Percentiles rank a stretch among this genome's conserved stretches.
These are phyloP conservation scores for Mesorhabditis spiculigera DNA, from an alignment of 2,888 invertebrate genomes.

Conservation along the genomic window DNA sequence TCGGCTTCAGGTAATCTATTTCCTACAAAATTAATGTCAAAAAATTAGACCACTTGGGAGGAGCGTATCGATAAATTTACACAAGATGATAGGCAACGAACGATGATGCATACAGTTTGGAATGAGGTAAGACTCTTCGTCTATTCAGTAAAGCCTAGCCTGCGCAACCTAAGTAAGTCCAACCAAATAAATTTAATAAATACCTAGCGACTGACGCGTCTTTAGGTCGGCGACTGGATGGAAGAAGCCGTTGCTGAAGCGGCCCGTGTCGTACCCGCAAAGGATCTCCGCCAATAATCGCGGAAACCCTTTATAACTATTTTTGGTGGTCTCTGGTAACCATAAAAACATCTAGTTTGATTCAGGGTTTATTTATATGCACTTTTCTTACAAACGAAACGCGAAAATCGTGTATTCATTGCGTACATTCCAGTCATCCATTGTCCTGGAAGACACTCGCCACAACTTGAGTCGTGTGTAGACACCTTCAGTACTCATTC, in stretches of 20 bases:
- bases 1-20: background rate
- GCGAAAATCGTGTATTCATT: no score
- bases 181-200: background rate
- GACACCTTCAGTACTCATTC: no score
- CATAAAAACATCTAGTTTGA: no score
- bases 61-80: background rate
- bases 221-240: background rate
- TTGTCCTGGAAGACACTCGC: no score
- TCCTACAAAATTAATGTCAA: background rate
- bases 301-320: no score
- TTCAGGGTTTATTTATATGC: no score
- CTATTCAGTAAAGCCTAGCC: no score
- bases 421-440: no score
- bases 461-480: no score
- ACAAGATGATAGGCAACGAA: background rate
- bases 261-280: background rate
- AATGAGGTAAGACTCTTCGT: background rate
- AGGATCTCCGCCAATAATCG: no score
- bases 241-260: constrained; percentile 5
- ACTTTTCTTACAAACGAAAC: no score
- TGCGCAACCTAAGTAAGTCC: background rate
- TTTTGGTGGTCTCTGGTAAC: no score
- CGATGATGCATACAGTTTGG: constrained; percentile 2
- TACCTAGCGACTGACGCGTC: background rate
- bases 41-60: background rate